Base-by-base conservation (phyloP, 2,888 invertebrate genomes). In the Orthosia gracilis region DNA sequence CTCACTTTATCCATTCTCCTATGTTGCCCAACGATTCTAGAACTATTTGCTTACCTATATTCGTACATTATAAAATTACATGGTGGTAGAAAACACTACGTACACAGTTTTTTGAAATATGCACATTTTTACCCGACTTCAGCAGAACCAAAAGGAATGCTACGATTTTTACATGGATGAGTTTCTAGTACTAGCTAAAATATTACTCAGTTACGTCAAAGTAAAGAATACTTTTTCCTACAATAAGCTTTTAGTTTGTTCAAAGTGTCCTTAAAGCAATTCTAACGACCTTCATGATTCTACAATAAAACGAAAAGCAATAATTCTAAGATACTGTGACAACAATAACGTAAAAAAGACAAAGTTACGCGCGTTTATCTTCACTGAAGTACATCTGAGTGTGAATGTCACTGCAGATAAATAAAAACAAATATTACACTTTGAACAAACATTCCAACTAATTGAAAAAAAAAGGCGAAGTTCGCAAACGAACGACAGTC, bases 331-430 rank as follows among this genome's bases (percentile, higher is more conserved):
- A 71, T 61, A 72, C 69, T 40, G 17, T 15, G 4, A 17, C 18
- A 50, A 47, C 59, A n/a, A 40, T 17, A 21, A 15, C 1, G n/a
- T 59, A 49, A n/a, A n/a, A 65, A 67, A 83, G 66, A 84, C 84
- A 63, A 64, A 55, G 12, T 82, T 90, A 89, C 89, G 87, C 76
- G 73, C 76, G 82, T 59, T 72, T 89, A n/a, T 92, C 94, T 88
- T 90, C 88, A 58, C 85, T 83, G 79, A 73, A 85, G 79, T 76
- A 84, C 70, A 91, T 83, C 84, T 91, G 90, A 59, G 91, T 89
- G 84, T 89, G 89, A 76, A 85, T 86, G 74, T 89, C 90, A 87
- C 95, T 95, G 94, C 89, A 84, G 89, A 89, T 85, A 85, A 88
- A 85, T 80, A 86, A 87, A 74, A 58, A 73, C 55, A 71, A 64